Percentiles rank a stretch among this genome's conserved stretches.
Conservation (phyloP, 1,140 invertebrate genomes). For the Drosophila equinoxialis region DNA sequence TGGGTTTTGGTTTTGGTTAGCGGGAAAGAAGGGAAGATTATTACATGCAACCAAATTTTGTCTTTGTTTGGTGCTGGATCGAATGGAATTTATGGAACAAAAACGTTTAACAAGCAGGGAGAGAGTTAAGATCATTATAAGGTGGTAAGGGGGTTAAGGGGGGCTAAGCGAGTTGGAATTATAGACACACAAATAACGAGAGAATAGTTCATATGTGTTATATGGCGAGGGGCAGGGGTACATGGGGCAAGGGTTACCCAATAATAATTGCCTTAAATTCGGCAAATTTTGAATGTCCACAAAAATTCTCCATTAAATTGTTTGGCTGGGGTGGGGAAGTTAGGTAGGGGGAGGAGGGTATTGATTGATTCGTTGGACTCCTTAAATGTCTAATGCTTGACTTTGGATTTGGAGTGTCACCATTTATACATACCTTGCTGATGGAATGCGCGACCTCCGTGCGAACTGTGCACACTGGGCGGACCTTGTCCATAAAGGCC, state of each 20-base stretch:
- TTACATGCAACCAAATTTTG: constrained; percentile 7
- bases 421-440: constrained; percentile 89
- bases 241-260: background rate
- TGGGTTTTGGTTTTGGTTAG: background rate
- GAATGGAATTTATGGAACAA: background rate
- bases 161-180: background rate
- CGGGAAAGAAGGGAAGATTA: background rate
- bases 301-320: constrained; percentile 16
- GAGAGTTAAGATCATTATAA: background rate
- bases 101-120: background rate
- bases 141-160: background rate
- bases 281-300: background rate
- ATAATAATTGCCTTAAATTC: background rate
- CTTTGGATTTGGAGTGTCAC: constrained; percentile 34
- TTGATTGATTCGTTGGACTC: background rate
- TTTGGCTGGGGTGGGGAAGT: constrained; percentile 6
- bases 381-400: constrained; percentile 7
- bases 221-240: background rate
- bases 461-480: constrained; percentile 91
- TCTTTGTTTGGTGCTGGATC: background rate
- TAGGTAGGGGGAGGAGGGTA: background rate
- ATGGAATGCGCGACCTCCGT: constrained; percentile 88
- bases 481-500: constrained; percentile 94
- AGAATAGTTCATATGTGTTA: background rate
- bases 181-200: constrained; percentile 5